These are phyloP conservation scores for Podiceps cristatus DNA, from an alignment of 2,113 vertebrate species.

Conservation along the genomic window DNA sequence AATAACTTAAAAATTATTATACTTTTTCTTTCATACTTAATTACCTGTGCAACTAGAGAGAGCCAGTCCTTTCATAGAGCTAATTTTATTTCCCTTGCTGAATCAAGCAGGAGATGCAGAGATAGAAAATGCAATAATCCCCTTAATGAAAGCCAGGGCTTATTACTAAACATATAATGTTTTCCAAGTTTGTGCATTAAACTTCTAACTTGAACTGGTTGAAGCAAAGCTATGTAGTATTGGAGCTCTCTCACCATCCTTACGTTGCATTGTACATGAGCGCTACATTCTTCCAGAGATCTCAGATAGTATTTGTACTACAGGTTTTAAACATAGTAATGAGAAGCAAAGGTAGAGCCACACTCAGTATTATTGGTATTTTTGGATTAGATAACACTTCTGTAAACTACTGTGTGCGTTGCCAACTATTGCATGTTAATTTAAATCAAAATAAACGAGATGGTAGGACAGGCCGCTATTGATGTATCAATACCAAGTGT, in stretches of 20 bases:
- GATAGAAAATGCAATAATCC: not conserved
- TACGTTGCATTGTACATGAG: not conserved
- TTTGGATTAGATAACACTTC: not conserved
- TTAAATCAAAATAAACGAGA: not conserved
- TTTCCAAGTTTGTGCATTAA: not conserved
- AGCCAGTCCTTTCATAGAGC: not conserved
- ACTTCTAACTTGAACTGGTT: not conserved
- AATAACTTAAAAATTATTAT: not conserved
- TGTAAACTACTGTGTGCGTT: not conserved
- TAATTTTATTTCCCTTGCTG: conserved; percentile 22
- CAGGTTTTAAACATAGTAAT: not conserved
- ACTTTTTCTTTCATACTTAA: not conserved
- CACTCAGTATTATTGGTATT: not conserved
- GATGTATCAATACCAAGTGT: not conserved
- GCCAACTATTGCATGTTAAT: not conserved
- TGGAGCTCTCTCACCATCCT: not conserved
- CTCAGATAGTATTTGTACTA: not conserved
- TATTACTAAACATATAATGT: not conserved
- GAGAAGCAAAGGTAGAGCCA: not conserved
- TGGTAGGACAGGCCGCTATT: not conserved
- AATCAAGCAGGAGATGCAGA: not conserved
- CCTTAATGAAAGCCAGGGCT: not conserved
- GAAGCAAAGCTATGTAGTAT: not conserved
- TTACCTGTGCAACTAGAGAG: not conserved
- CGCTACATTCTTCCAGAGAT: not conserved